phyloP scores from a whole-genome alignment of 2,797 vertebrate species.

The Pantherophis vulpinus region DNA sequence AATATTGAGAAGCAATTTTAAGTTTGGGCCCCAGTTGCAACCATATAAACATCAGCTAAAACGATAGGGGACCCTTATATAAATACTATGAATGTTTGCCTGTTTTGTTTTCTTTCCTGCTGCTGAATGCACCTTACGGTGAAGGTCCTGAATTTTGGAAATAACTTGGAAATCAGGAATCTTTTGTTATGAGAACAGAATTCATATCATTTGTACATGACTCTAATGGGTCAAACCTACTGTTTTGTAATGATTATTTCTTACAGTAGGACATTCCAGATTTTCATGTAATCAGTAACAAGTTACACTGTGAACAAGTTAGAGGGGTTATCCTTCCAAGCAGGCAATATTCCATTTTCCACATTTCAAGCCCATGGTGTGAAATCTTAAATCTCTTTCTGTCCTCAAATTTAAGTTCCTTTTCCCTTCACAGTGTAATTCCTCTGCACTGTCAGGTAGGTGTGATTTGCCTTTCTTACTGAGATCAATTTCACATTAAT shows the following conservation, averaged over 20 bases:
- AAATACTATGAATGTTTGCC: neutral
- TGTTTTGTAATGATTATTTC: neutral
- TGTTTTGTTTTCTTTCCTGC: neutral
- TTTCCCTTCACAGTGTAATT: neutral
- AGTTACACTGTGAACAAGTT: neutral
- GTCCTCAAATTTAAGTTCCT: neutral
- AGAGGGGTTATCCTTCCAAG: neutral
- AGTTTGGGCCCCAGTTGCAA: neutral
- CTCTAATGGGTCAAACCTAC: neutral
- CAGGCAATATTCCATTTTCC: neutral
- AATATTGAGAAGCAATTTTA: neutral
- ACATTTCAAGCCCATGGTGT: neutral
- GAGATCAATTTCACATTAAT: conserved; percentile 48
- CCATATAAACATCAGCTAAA: neutral
- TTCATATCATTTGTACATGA: neutral
- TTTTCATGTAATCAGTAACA: neutral
- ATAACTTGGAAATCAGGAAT: neutral
- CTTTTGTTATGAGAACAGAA: neutral
- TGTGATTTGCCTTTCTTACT: neutral
- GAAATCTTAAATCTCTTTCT: neutral
- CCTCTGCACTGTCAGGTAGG: neutral
- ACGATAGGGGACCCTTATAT: neutral
- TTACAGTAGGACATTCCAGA: neutral
- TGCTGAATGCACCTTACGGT: neutral
- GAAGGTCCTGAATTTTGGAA: neutral